Evolutionary conservation across 2,113 vertebrate species (phyloP).

Genomic region (Caloenas nicobarica): DNA sequence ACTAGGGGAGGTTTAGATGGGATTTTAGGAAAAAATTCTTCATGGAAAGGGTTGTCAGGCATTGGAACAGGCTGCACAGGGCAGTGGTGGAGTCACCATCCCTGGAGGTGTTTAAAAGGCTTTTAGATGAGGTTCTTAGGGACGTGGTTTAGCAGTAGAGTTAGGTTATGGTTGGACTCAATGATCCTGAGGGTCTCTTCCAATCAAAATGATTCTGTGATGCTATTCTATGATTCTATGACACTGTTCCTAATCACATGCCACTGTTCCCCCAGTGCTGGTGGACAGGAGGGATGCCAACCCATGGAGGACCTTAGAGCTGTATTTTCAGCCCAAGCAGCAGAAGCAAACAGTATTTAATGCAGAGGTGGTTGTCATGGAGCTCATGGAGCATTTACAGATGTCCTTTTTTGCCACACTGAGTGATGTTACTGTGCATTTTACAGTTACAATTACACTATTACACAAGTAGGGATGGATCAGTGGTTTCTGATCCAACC

Average conservation of each 20-base stretch:
- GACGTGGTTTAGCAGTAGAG: too few species aligned
- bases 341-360: not conserved
- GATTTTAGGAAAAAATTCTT: too few species aligned
- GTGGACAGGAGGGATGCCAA: not conserved
- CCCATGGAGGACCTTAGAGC: not conserved
- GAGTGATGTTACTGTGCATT: not conserved
- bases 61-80: too few species aligned
- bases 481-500: not conserved
- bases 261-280: not conserved
- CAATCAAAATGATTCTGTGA: too few species aligned
- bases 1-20: too few species aligned
- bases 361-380: not conserved
- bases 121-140: too few species aligned
- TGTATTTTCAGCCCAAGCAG: not conserved
- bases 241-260: not conserved
- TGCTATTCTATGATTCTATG: too few species aligned
- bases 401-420: not conserved
- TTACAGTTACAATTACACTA: not conserved
- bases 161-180: too few species aligned
- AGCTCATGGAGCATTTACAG: not conserved
- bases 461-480: not conserved
- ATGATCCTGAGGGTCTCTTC: too few species aligned
- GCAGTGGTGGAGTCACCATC: too few species aligned
- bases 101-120: too few species aligned
- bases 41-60: too few species aligned